Base-by-base conservation (phyloP, 2,888 invertebrate species). In the Tanypteryx hageni region DNA sequence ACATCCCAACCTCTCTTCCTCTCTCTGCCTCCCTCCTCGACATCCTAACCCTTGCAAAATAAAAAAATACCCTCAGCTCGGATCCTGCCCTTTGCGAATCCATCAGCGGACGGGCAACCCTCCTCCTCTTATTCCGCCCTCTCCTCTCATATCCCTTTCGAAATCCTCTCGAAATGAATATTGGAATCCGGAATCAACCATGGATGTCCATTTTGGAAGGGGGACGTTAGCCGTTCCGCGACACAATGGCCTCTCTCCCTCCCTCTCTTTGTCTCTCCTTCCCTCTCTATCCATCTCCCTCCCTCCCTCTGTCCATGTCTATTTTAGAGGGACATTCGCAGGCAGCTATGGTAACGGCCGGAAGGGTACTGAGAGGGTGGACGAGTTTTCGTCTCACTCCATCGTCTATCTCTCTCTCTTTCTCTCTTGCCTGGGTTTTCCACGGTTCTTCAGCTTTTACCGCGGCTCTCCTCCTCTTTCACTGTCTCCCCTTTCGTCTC, bases 131-230 rank as follows among this genome's bases (percentile, higher is more conserved):
- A 11, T 27, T 10, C 64, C 68, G 14, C n/a, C 31, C 31, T 31
- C 13, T 58, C 68, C 18, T 44, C 61, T 13, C 86, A 10, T 61
- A 18, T 61, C 31, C 13, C 27, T 61, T 31, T 31, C 86, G 31
- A 59, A 61, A 27, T 61, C 59, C 59, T 59, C 61, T 44, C 44
- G 64, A 68, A 89, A 68, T 89, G 89, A 89, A 89, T 89, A 89
- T 89, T 44, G 64, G 64, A 61, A 86, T 86, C 31, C 86, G 86
- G 31, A 64, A 89, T 89, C 89, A 89, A 89, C 61, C 64, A 31
- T 64, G 61, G 64, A 76, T 68, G 64, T 64, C 64, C 89, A n/a
- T 44, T 59, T 89, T 58, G 44, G 56, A 27, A 86, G 61, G 64
- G 64, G 89, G 44, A 57, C 64, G 89, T 86, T 31, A 86, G 86